Percentiles rank a stretch among this genome's conserved stretches.
Conservation (phyloP, 1,140 invertebrate species). For the Heliconius melpomene region DNA sequence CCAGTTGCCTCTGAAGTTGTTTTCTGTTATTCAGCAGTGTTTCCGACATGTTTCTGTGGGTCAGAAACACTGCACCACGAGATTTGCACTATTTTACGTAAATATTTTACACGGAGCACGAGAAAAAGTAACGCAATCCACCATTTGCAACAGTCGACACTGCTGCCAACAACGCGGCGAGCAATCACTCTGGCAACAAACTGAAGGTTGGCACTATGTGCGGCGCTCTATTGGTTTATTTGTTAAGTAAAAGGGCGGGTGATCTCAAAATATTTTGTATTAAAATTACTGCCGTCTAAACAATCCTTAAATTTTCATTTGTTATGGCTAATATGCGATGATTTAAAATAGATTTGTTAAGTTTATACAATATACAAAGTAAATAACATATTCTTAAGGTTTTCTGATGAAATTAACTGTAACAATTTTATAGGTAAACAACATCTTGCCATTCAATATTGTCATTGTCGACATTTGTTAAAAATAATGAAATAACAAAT, state of each 20-base stretch:
- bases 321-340: not conserved
- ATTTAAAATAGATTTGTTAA: not conserved
- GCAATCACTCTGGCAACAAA: constrained; percentile 68
- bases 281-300: not conserved
- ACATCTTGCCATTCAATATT: not conserved
- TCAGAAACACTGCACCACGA: constrained; percentile 77
- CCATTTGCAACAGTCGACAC: constrained; percentile 80
- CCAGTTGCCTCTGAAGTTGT: constrained; percentile 80
- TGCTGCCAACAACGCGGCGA: constrained; percentile 71
- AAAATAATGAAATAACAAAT: too few species aligned
- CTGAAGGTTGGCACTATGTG: constrained; percentile 61
- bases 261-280: constrained; percentile 52
- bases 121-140: constrained; percentile 81
- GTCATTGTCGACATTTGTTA: not conserved
- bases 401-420: not conserved
- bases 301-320: not conserved
- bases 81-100: constrained; percentile 81
- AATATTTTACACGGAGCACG: constrained; percentile 81
- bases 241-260: constrained; percentile 55
- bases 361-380: not conserved
- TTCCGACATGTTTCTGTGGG: constrained; percentile 79
- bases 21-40: constrained; percentile 80
- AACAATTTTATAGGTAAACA: not conserved
- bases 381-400: not conserved
- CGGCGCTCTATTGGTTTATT: constrained; percentile 71